These are phyloP conservation scores for Pemphredon lugubris DNA, from an alignment of 2,888 invertebrate genomes.

Conservation along the genomic window DNA sequence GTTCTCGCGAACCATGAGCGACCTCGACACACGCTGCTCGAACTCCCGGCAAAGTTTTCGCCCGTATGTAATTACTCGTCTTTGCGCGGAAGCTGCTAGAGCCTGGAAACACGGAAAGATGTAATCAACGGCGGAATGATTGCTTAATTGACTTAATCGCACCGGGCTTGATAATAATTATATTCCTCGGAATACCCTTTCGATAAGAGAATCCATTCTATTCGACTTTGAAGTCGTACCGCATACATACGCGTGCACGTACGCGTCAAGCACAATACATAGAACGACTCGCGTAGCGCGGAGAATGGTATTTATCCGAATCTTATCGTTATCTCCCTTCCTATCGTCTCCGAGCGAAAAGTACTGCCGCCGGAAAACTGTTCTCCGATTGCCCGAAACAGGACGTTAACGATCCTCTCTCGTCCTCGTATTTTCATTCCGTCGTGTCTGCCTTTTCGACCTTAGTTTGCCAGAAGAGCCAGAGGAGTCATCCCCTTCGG, in stretches of 20 bases:
- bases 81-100: conserved; percentile 46
- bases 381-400: conserved; percentile 3
- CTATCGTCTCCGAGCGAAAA: not conserved
- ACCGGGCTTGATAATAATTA: conserved; percentile 52
- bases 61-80: conserved; percentile 62
- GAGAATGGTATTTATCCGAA: not conserved
- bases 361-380: not conserved
- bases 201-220: conserved; percentile 40
- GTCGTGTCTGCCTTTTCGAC: conserved; percentile 42
- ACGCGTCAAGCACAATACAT: not conserved
- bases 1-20: conserved; percentile 46
- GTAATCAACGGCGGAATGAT: conserved; percentile 61
- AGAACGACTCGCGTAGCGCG: not conserved
- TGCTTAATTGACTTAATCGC: conserved; percentile 64
- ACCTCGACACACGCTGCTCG: conserved; percentile 49
- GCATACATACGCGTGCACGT: too few relatives aligned
- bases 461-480: conserved; percentile 44
- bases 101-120: conserved; percentile 38
- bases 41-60: conserved; percentile 60
- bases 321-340: not conserved
- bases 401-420: conserved; percentile 24
- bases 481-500: conserved; percentile 54
- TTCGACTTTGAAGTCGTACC: conserved; percentile 8
- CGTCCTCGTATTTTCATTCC: conserved; percentile 50
- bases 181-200: conserved; percentile 34